phyloP scores from a whole-genome alignment of 2,797 vertebrate genomes.

The Scyliorhinus canicula region DNA sequence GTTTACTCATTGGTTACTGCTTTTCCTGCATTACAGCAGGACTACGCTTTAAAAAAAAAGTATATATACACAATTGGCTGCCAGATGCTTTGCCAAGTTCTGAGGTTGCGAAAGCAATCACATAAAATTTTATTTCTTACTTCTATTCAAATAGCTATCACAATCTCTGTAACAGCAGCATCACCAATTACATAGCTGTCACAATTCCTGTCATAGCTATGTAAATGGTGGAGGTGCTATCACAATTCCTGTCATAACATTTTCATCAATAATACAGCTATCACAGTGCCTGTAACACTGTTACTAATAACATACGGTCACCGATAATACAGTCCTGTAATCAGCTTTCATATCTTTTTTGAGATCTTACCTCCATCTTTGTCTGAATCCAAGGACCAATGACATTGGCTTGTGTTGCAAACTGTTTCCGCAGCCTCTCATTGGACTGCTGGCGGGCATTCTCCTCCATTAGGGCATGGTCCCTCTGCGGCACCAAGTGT shows the following conservation, averaged over 20 bases:
- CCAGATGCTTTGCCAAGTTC: not conserved
- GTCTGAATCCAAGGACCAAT: constrained; percentile 98
- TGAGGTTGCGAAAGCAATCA: not conserved
- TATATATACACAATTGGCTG: not conserved
- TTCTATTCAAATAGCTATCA: not conserved
- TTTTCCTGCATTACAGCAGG: not conserved
- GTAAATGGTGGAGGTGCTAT: too few species aligned
- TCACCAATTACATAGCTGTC: too few species aligned
- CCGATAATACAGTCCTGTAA: not conserved
- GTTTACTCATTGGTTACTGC: not conserved
- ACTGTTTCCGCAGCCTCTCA: constrained; percentile 87
- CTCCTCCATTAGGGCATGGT: constrained; percentile 92
- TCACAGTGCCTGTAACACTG: too few species aligned
- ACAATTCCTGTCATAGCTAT: too few species aligned
- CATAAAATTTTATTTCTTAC: not conserved
- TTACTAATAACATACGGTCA: too few species aligned
- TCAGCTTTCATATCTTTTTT: not conserved
- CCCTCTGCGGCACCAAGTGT: constrained; percentile 87
- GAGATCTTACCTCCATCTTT: constrained; percentile 84
- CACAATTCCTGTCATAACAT: too few species aligned
- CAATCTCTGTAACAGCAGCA: too few species aligned
- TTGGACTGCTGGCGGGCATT: constrained; percentile 94
- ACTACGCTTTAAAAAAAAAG: not conserved
- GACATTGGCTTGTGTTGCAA: constrained; percentile 88
- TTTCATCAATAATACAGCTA: not conserved